These are phyloP conservation scores for Crotalus viridis DNA, from an alignment of 2,113 vertebrate species.

Conservation along the genomic window DNA sequence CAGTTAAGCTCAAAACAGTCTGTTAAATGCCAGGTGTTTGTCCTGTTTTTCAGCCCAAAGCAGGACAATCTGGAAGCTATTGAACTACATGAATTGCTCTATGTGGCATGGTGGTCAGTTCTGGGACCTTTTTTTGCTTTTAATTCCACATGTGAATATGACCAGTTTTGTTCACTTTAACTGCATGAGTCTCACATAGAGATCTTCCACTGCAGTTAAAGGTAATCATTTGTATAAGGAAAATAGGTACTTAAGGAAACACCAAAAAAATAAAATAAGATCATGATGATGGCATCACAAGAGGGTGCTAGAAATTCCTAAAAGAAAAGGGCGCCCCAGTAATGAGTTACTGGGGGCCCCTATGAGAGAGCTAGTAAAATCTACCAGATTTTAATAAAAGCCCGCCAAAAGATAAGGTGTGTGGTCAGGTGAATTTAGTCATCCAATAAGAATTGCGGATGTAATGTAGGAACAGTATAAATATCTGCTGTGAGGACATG, in stretches of 20 bases:
- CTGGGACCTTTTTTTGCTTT: neutral
- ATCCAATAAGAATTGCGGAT: too few relatives aligned
- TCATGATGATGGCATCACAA: neutral
- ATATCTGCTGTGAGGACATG: too few relatives aligned
- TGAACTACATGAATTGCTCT: neutral
- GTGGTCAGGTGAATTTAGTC: too few relatives aligned
- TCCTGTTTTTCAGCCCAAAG: neutral
- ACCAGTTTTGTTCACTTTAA: neutral
- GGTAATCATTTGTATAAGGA: neutral
- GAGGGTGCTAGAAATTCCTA: too few relatives aligned
- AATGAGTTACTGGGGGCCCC: too few relatives aligned
- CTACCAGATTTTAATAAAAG: too few relatives aligned
- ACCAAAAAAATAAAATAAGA: neutral
- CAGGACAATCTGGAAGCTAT: neutral
- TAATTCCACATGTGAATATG: neutral
- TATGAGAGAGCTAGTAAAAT: too few relatives aligned
- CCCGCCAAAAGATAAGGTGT: too few relatives aligned
- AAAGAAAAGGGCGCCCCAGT: too few relatives aligned
- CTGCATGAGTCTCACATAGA: neutral
- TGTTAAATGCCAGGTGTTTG: too few relatives aligned
- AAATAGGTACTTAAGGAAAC: neutral
- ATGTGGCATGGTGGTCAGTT: neutral
- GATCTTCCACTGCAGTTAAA: neutral
- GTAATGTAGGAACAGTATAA: too few relatives aligned
- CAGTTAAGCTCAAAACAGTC: neutral